phyloP scores from a whole-genome alignment of 2,113 vertebrate genomes.

The Rhegmatorhina hoffmannsi region DNA sequence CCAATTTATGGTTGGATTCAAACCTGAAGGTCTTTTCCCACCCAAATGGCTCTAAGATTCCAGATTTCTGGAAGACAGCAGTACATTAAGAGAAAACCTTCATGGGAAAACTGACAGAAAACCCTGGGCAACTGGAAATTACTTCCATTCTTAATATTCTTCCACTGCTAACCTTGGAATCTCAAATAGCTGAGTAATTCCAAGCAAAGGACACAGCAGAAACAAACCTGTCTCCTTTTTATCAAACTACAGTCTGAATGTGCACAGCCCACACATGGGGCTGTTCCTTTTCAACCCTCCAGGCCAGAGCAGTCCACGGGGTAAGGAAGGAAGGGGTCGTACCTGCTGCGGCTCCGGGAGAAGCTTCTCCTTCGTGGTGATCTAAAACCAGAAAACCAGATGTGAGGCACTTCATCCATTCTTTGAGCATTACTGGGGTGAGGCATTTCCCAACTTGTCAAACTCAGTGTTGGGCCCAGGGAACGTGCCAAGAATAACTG shows the following conservation, averaged over 20 bases:
- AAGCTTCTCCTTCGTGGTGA: slow-evolving; percentile 97
- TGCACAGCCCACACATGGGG: fast-evolving
- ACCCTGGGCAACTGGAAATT: background rate
- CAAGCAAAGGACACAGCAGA: fast-evolving
- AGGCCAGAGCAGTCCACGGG: fast-evolving
- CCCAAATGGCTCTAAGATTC: background rate
- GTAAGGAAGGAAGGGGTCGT: background rate
- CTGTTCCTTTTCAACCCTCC: background rate
- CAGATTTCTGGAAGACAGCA: background rate
- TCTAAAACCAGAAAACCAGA: slow-evolving; percentile 83
- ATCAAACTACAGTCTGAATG: fast-evolving
- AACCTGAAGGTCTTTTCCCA: background rate
- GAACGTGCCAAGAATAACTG: slow-evolving; percentile 81
- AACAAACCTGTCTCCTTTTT: background rate
- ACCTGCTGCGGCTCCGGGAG: slow-evolving; percentile 98
- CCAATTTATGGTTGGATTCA: background rate
- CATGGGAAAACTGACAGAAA: background rate
- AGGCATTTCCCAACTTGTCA: slow-evolving; percentile 85
- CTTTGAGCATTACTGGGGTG: slow-evolving; percentile 53
- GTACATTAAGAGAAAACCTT: background rate
- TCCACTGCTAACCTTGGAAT: background rate
- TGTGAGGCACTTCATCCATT: slow-evolving; percentile 68
- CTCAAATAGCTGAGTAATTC: background rate
- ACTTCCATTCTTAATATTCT: background rate
- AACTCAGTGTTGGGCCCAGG: slow-evolving; percentile 83